Base-by-base conservation (phyloP, 2,113 vertebrate genomes). In the Gobius niger region DNA sequence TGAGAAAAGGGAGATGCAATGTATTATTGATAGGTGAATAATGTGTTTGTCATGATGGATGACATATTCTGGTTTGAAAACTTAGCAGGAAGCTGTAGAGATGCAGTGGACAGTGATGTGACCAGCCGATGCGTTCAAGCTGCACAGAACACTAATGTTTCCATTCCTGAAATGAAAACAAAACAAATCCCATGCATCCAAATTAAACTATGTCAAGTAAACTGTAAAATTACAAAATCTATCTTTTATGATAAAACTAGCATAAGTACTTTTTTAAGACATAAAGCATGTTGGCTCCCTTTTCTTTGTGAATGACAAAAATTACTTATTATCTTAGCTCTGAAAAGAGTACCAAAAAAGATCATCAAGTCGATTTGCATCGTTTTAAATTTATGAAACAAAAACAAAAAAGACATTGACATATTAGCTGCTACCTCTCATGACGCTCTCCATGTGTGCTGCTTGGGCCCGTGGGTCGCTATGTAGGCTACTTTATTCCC, bases 11-110 rank as follows among this genome's bases (percentile, higher is more conserved):
- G 70, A 76, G 83, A 76, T 24, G 65, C 65, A 78, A 93, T 97
- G 93, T 92, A 95, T 94, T 98, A 96, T 96, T 95, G 93, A 98
- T 96, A 93, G 84, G 85, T 57, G 70, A 81, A 92, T 93, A 94
- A 96, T 94, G 91, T 91, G 87, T 93, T 95, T 94, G 93, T 94
- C 88, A 84, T 93, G 89, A 83, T 91, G 83, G 91, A 88, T 88
- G 82, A 85, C 80, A 82, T 84, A 80, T 86, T 67, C 65, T 76
- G 34, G 52, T 78, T 82, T 85, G 93, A 92, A 87, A 85, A 89
- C 82, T 90, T 91, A 78, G 91, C 82, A 85, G 81, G 78, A 80
- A 62, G 66, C 80, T 72, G 69, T 56, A 52, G 72, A 83, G 69
- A 75, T 73, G 78, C 60, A 59, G 60, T 7, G 67, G 82, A 78